These are phyloP conservation scores for Bombycilla garrulus DNA, from an alignment of 2,113 vertebrate species.

Conservation along the genomic window DNA sequence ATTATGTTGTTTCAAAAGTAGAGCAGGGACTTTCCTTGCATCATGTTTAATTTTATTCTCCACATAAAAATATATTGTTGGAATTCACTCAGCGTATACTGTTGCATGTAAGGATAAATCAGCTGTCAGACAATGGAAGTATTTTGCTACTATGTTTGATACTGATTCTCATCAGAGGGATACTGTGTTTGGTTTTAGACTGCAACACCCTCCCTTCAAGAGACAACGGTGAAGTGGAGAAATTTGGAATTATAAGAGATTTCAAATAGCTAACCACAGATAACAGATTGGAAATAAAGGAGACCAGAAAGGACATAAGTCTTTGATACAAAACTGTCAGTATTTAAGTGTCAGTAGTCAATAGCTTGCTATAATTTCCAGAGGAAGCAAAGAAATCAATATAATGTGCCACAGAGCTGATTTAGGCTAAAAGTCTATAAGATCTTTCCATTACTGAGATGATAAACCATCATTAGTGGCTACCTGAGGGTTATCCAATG, in stretches of 20 bases:
- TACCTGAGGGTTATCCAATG: background rate
- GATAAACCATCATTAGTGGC: background rate
- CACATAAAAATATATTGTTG: constrained; percentile 9
- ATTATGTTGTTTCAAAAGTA: constrained; percentile 22
- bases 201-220: background rate
- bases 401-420: background rate
- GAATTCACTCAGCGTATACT: background rate
- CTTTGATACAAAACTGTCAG: background rate
- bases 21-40: constrained; percentile 32
- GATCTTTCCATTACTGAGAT: background rate
- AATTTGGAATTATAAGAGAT: background rate
- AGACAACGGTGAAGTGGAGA: background rate
- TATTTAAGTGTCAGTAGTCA: background rate
- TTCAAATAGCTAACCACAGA: background rate
- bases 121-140: background rate
- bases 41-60: constrained; percentile 34
- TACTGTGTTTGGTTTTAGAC: background rate
- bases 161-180: background rate
- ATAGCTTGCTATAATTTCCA: background rate
- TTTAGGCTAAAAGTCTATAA: background rate
- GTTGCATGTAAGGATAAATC: background rate
- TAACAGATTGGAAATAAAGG: background rate
- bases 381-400: background rate
- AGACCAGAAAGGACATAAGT: background rate
- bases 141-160: background rate